Evolutionary conservation across 2,888 invertebrate genomes (phyloP), one percentile per base, ranked within the genome.

Genomic region (Drosophila subsilvestris): DNA sequence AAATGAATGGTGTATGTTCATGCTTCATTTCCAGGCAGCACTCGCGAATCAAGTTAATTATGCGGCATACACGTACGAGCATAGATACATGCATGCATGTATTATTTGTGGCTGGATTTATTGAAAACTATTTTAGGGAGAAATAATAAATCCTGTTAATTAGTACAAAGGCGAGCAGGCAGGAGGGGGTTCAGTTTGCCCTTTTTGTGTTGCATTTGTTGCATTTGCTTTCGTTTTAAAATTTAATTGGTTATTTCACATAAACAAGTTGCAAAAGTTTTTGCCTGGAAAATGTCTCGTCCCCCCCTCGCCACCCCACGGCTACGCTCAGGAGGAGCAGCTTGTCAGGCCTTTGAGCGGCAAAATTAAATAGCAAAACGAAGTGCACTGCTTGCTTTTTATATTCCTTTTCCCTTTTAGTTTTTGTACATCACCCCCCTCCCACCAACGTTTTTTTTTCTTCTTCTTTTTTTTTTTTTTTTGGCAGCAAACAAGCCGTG

Each of bases 291-390:
- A 85, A 63, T 79, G 73, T 81, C 68, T 63, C 71, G 47, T 56
- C 61, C 29, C 17, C 43, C 25, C 43, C 51, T 10, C 25, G 18
- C 42, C 47, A 37, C 25, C 29, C 42, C 47, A 37, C 25, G 22
- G 44, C 37, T 50, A 44, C 42, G 25, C 62, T 58, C 71, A 58
- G 67, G 60, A 77, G 37, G 14, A n/a, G 37, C 14, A 37, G 83
- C 80, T 86, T 83, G 60, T 49, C 74, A 80, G 67, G 76, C 89
- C 86, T 84, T 84, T 89, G 84, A 84, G 89, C 75, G 74, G 65
- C 84, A 81, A 89, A 89, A 84, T 84, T 86, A 87, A 84, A 84
- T 88, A 84, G 87, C 78, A 84, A 74, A 78, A 87, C 85, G 88
- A 80, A 84, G 89, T 84, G 83, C 84, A 67, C 66, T 71, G 78